Conservation (phyloP, 1,140 invertebrate species). For the Megalopta genalis region DNA sequence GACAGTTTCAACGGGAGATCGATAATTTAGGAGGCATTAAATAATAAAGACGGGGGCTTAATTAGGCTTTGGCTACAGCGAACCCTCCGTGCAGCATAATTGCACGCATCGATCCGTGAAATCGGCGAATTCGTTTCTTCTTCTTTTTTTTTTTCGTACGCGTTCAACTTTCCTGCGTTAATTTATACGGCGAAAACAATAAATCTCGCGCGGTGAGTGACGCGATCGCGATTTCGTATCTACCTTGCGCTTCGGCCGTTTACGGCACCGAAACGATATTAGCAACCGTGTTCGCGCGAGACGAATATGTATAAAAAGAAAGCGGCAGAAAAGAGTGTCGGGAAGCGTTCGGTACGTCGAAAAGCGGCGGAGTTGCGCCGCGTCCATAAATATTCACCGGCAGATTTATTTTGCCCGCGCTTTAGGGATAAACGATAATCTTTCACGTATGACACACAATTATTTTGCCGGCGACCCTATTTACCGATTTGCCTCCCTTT, state of each 20-base stretch:
- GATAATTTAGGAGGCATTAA: not conserved
- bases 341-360: not conserved
- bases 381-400: slow-evolving; percentile 22
- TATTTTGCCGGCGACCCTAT: slow-evolving; percentile 11
- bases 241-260: not conserved
- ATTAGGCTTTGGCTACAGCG: no score
- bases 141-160: not conserved
- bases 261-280: not conserved
- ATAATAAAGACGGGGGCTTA: not conserved
- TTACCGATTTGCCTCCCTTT: not conserved
- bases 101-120: not conserved
- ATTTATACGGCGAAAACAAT: not conserved
- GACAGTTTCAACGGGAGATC: not conserved
- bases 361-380: not conserved
- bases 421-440: slow-evolving; percentile 30
- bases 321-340: not conserved
- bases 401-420: slow-evolving; percentile 25
- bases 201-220: not conserved
- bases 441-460: slow-evolving; percentile 24
- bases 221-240: not conserved
- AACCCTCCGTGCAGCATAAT: not conserved
- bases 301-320: not conserved
- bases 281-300: not conserved
- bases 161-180: not conserved
- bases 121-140: not conserved